Base-by-base conservation (phyloP, 2,113 vertebrate species). In the Zapornia atra region DNA sequence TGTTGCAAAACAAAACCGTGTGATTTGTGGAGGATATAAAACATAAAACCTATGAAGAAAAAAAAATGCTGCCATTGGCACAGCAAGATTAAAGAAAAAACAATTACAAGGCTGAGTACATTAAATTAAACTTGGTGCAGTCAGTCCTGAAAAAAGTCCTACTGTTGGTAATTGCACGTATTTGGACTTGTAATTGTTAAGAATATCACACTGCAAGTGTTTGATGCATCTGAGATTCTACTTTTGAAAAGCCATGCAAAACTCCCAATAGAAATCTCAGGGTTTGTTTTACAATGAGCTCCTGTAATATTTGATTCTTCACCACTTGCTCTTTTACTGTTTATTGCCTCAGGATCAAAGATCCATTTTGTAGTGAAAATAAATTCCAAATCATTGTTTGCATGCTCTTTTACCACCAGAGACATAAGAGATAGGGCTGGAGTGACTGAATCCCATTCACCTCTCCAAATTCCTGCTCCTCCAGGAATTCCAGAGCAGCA, bases 81-180 rank as follows among this genome's bases (percentile, higher is more conserved):
- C 40, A 93, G 91, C 22, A 79, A 95, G 80, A 90, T 96, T 79
- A 53, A 81, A 85, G 88, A 83, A 53, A 69, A 95, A 94, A 77
- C 92, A 94, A 96, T 95, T 97, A 96, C 73, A 94, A 96, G 88
- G 86, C 83, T 91, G 83, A 91, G 80, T 80, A 94, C 86, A 85
- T 94, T 95, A 94, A 96, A 90, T 96, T 80, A 96, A 96, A 84
- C 65, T 77, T 38, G 25, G 77, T 73, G 91, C 77, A 94, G 70
- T 73, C 90, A 92, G 42, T 96, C 83, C 66, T 94, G 92, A 95
- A 86, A 87, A 36, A 96, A 90, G 61, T 85, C 89, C 87, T 90
- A 28, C 89, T 91, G 75, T 64, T 1, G 1, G 36, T 85, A 96
- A 94, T 86, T 84, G 61, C 72, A 72, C 19, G 11, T 76, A 92